Evolutionary conservation across 1,140 invertebrate genomes (phyloP), one percentile per base, ranked within the genome.

Genomic region (Cepaea nemoralis): DNA sequence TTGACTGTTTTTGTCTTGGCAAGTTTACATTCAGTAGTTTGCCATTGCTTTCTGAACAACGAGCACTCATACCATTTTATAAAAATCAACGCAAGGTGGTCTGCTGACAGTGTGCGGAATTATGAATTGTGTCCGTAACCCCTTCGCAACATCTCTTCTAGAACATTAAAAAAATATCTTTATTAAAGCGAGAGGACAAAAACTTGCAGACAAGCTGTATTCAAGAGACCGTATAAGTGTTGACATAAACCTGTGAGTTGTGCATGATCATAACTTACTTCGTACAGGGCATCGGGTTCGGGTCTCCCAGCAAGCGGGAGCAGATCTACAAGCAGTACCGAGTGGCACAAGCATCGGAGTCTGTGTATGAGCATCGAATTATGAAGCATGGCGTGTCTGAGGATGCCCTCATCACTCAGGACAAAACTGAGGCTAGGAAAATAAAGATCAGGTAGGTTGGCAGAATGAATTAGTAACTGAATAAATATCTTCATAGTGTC

Each of bases 231-330:
- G 22, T 78, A 33, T 78, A 10, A 16, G 39, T 67, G 42, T 22
- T 59, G 33, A 37, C 22, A 2, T 66, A 19, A 66, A n/a, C 35
- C 2, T 33, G 63, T 22, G 0, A 19, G 10, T 45, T 45, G 42
- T 19, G 19, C 19, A 45, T 45, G 19, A 45, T 77, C 35, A 37
- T 27, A 35, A 63, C 10, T 2, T 37, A 19, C 70, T 75, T 50
- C 77, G 22, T 73, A 45, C 81, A 88, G 85, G 95, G 95, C 33
- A 89, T 95, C 19, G 96, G 96, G 0, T 89, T 93, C 75, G 96
- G 96, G 0, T 95, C 95, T 12, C 95, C 94, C 0, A 94, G 92
- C 74, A 95, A 96, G 90, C 91, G 96, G 76, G 93, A 96, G 86
- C 95, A 94, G 83, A 95, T 96, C 86, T 95, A 95, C 90, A 90